Evolutionary conservation across 2,113 vertebrate genomes (phyloP).

Genomic region (Jaculus jaculus): DNA sequence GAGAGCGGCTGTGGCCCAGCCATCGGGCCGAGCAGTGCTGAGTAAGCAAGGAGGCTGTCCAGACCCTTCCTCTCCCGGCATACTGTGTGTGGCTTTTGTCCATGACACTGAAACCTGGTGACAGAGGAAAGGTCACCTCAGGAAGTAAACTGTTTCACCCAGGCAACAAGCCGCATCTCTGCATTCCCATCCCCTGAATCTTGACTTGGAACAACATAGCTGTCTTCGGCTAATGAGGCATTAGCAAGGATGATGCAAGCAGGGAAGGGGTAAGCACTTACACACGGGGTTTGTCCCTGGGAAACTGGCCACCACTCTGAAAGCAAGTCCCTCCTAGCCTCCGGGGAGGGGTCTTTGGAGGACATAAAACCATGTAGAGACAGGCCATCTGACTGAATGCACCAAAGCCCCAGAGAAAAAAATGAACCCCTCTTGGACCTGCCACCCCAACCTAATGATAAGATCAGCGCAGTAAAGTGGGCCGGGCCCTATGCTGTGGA

Average conservation of each 20-base stretch:
- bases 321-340: slow-evolving; percentile 15
- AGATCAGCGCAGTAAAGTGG: background rate
- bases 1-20: background rate
- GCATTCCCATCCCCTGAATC: background rate
- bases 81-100: background rate
- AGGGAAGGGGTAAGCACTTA: background rate
- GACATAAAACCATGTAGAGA: background rate
- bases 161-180: background rate
- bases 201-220: background rate
- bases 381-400: slow-evolving; percentile 1
- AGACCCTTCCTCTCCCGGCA: background rate
- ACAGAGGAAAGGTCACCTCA: background rate
- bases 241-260: background rate
- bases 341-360: background rate
- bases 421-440: background rate
- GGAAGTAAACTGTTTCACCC: background rate
- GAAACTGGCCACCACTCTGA: background rate
- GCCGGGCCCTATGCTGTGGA: background rate
- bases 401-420: background rate
- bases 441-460: background rate
- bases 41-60: background rate
- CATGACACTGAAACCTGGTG: background rate
- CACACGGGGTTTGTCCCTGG: background rate
- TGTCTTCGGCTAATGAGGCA: background rate
- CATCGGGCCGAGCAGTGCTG: background rate